phyloP scores from a whole-genome alignment of 2,888 invertebrate species.

The Pycnomerus fuliginosus region DNA sequence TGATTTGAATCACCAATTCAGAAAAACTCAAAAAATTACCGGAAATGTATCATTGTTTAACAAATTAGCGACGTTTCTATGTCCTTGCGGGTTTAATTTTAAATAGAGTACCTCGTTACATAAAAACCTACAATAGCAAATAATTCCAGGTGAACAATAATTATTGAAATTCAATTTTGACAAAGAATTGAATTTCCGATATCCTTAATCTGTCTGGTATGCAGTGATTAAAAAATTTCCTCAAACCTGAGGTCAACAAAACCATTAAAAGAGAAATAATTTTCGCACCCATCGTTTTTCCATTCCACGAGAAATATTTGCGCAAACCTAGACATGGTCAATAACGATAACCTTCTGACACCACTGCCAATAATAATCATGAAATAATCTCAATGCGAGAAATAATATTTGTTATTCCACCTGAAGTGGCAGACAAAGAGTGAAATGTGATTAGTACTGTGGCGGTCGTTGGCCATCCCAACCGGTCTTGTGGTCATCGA shows the following conservation, averaged over 20 bases:
- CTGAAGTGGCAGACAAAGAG: conserved; percentile 8
- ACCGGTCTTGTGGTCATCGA: conserved; percentile 22
- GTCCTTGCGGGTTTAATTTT: too few species aligned
- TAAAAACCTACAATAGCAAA: too few species aligned
- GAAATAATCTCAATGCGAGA: background rate
- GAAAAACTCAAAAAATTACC: too few species aligned
- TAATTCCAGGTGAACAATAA: too few species aligned
- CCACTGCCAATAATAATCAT: background rate
- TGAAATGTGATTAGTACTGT: conserved; percentile 17
- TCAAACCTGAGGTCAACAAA: background rate
- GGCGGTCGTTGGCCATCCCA: conserved; percentile 23
- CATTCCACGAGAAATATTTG: background rate
- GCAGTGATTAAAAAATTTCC: conserved; percentile 1
- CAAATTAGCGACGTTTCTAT: too few species aligned
- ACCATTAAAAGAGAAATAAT: too few species aligned
- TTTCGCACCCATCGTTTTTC: conserved; percentile 6
- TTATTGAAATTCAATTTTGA: background rate
- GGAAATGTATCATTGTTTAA: too few species aligned
- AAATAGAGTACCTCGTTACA: too few species aligned
- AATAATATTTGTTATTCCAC: background rate
- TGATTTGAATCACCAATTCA: too few species aligned
- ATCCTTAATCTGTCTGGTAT: background rate
- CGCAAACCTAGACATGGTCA: conserved; percentile 6
- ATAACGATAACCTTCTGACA: conserved; percentile 11
- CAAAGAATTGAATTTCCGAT: background rate